phyloP scores from a whole-genome alignment of 1,140 invertebrate species.

The Anastrepha obliqua region DNA sequence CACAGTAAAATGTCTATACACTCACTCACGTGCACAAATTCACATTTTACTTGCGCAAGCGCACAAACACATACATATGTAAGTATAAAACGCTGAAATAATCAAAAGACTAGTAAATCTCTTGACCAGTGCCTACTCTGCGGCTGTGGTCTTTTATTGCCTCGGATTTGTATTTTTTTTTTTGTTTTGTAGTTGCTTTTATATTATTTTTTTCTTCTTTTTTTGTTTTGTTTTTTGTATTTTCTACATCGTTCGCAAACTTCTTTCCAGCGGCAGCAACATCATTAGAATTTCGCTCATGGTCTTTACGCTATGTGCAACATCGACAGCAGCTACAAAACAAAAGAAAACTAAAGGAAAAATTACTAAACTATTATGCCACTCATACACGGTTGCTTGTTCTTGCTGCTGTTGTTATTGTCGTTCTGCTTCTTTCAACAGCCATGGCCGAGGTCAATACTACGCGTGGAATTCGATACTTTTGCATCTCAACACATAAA shows the following conservation, averaged over 20 bases:
- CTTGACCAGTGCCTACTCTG: neutral
- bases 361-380: constrained; percentile 32
- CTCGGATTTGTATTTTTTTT: neutral
- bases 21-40: neutral
- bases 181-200: neutral
- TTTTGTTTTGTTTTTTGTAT: neutral
- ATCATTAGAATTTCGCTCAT: constrained; percentile 54
- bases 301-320: constrained; percentile 52
- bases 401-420: constrained; percentile 8
- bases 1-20: no score
- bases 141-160: constrained; percentile 1
- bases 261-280: constrained; percentile 4
- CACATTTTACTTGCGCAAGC: neutral
- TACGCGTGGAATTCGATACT: constrained; percentile 55
- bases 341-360: neutral
- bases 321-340: constrained; percentile 27
- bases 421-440: constrained; percentile 11
- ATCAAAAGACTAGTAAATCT: neutral
- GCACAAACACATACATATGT: neutral
- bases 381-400: constrained; percentile 20
- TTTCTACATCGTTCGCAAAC: neutral
- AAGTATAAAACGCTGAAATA: neutral
- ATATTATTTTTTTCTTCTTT: neutral
- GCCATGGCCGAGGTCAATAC: constrained; percentile 54
- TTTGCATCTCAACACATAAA: constrained; percentile 49